Percentiles rank a stretch among this genome's conserved stretches.
Conservation (phyloP, 2,797 vertebrate species). For the Pterois miles region DNA sequence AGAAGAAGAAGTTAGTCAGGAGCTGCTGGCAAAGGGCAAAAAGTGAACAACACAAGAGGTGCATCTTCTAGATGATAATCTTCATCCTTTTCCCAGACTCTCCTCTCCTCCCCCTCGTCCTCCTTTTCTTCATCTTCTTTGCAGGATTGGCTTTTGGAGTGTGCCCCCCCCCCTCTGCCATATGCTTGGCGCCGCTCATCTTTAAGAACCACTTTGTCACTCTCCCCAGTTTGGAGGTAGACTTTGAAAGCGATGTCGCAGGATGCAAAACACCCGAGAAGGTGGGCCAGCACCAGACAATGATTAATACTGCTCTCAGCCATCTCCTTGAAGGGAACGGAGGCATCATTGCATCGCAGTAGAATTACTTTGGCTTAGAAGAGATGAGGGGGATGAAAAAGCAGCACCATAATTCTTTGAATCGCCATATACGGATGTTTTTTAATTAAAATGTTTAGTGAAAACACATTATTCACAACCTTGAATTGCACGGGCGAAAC, state of each 20-base stretch:
- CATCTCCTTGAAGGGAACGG: constrained; percentile 69
- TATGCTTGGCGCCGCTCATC: constrained; percentile 53
- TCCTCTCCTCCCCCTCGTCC: not conserved
- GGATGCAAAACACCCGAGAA: constrained; percentile 70
- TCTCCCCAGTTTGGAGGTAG: constrained; percentile 54
- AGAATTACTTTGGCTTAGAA: constrained; percentile 60
- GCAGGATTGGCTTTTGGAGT: constrained; percentile 40
- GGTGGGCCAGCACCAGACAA: constrained; percentile 70
- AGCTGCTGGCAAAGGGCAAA: constrained; percentile 36
- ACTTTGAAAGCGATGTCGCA: constrained; percentile 67
- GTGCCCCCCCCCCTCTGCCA: constrained; percentile 29
- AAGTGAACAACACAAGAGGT: constrained; percentile 35
- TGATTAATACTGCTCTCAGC: constrained; percentile 73
- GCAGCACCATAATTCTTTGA: constrained; percentile 55
- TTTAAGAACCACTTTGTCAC: constrained; percentile 74
- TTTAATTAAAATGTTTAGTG: constrained; percentile 75
- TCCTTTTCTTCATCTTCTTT: constrained; percentile 48
- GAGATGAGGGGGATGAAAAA: constrained; percentile 2
- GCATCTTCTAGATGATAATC: constrained; percentile 36
- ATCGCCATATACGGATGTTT: constrained; percentile 57
- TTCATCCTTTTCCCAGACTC: constrained; percentile 1
- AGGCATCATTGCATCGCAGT: constrained; percentile 47
- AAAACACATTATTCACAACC: constrained; percentile 72
- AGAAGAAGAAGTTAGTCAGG: constrained; percentile 3
- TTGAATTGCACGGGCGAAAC: constrained; percentile 48